Percentiles rank a stretch among this genome's conserved stretches.
Evolutionary conservation across 2,888 invertebrate genomes (phyloP).

Genomic region (Abscondita cerata): DNA sequence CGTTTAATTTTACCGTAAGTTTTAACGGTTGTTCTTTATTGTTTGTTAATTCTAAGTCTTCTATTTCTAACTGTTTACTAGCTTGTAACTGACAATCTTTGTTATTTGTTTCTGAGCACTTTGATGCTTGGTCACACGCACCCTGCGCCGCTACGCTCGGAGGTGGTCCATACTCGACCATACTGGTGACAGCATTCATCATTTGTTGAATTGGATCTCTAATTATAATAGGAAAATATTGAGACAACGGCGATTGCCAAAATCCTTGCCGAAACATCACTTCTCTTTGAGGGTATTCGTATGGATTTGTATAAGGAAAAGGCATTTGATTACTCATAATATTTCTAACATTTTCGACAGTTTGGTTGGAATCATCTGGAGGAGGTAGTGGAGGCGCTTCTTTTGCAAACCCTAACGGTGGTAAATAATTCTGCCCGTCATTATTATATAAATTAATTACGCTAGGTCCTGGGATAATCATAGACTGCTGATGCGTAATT

Average conservation of each 20-base stretch:
- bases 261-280: slow-evolving; percentile 42
- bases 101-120: neutral
- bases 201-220: slow-evolving; percentile 65
- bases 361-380: slow-evolving; percentile 45
- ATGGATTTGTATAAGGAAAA: slow-evolving; percentile 17
- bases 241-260: slow-evolving; percentile 62
- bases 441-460: neutral
- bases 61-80: slow-evolving; percentile 13
- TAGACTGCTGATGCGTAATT: slow-evolving; percentile 54
- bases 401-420: neutral
- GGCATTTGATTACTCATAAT: slow-evolving; percentile 43
- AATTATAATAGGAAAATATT: slow-evolving; percentile 64
- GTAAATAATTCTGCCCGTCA: neutral
- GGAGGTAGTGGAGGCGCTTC: neutral
- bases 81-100: neutral
- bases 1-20: slow-evolving; percentile 14
- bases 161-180: slow-evolving; percentile 66
- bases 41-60: slow-evolving; percentile 32
- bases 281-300: slow-evolving; percentile 2
- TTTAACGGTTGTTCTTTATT: slow-evolving; percentile 19
- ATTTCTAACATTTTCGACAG: slow-evolving; percentile 50
- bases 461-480: slow-evolving; percentile 41
- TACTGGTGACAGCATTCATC: slow-evolving; percentile 62
- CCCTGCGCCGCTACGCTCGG: neutral
- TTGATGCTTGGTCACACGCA: neutral